phyloP scores from a whole-genome alignment of 2,797 vertebrate genomes.

The Platyrinchus mystaceus region DNA sequence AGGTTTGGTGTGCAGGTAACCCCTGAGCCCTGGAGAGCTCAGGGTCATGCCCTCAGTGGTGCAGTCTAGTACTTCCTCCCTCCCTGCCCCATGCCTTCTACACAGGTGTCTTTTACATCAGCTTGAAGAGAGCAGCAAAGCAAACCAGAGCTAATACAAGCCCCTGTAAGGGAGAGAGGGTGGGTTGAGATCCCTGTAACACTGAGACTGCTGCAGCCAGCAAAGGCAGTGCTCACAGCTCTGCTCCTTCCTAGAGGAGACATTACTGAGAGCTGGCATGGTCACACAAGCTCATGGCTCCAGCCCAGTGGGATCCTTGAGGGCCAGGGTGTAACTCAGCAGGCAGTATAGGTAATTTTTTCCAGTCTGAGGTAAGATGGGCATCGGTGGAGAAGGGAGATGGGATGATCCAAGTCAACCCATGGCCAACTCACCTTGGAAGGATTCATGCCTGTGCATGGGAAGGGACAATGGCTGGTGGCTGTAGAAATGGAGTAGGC shows the following conservation, averaged over 20 bases:
- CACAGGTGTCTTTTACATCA: neutral
- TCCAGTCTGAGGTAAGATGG: neutral
- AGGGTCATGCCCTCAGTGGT: fast-evolving
- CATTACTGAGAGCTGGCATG: fast-evolving
- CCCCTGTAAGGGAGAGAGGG: neutral
- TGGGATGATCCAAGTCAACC: neutral
- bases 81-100: neutral
- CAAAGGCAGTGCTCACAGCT: neutral
- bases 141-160: neutral
- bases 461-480: fast-evolving
- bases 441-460: neutral
- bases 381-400: neutral
- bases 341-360: neutral
- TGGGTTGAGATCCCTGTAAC: neutral
- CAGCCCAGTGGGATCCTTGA: neutral
- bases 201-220: neutral
- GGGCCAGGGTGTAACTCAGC: neutral
- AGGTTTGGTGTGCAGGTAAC: neutral
- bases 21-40: neutral
- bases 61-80: neutral
- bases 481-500: neutral
- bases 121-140: neutral
- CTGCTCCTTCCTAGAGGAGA: neutral
- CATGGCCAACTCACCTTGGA: fast-evolving
- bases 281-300: neutral